Base-by-base conservation (phyloP, 2,888 invertebrate species). In the Rhyacophila evoluta region DNA sequence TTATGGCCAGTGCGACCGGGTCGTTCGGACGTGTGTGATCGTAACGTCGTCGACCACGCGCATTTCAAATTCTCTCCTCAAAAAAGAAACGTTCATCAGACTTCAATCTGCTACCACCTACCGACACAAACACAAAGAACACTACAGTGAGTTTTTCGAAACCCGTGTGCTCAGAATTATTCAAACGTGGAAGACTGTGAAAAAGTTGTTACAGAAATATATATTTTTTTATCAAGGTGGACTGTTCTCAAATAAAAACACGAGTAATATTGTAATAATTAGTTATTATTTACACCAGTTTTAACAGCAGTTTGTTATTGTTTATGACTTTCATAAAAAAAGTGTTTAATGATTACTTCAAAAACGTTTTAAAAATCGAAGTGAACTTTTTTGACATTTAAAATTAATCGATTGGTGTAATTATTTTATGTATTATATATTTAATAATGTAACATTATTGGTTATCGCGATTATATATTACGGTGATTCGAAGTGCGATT, bases 11-110 rank as follows among this genome's bases (percentile, higher is more conserved):
- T 19, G 55, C 55, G 25, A 55, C 55, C 55, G 55, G 8, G 55
- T 55, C 55, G 55, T 19, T 12, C 19, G 55, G 25, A 55, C 2
- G 55, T 55, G 15, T 55, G 2, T 55, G 19, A 39, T 39, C 19
- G 55, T 19, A 55, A 10, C 55, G 25, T 1, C 55, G 25, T 19
- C 12, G 55, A 55, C 39, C 55, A 19, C 55, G 55, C 55, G 55
- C 55, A 55, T 55, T 55, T 55, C 55, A 55, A 55, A 55, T 55
- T 55, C 55, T 55, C 55, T 55, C 19, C 19, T 55, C 55, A 55
- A 19, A 55, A 55, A 19, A 19, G 15, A 55, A 55, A 55, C 55
- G 55, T 25, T 55, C 55, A 33, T 55, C 55, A 33, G 6, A 33
- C 29, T 33, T 33, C 29, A 33, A 4, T 33, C 29, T 6, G 29